A percentile compares a stretch with the other conserved stretches of the same genome.
phyloP scores from a whole-genome alignment of 2,113 vertebrate genomes.

The Psilopogon haemacephalus region DNA sequence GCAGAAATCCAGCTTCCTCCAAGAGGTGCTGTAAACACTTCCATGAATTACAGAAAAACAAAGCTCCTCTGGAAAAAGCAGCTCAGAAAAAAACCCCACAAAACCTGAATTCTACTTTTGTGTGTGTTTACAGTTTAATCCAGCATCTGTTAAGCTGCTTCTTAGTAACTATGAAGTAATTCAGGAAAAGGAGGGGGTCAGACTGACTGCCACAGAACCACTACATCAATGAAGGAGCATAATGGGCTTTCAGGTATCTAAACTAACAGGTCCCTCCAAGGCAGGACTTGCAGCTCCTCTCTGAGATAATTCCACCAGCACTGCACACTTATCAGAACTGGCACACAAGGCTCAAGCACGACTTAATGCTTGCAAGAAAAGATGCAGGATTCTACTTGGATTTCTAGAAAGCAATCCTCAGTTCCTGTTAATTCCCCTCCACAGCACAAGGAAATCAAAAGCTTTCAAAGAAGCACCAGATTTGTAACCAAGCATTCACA shows the following conservation, averaged over 20 bases:
- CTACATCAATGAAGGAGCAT: not conserved
- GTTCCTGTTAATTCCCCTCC: not conserved
- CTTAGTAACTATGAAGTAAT: not conserved
- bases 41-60: not conserved
- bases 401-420: not conserved
- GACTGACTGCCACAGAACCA: not conserved
- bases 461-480: not conserved
- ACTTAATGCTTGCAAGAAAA: not conserved
- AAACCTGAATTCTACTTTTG: not conserved
- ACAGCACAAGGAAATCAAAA: not conserved
- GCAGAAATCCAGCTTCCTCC: constrained; percentile 12
- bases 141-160: not conserved
- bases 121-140: not conserved
- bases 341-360: not conserved
- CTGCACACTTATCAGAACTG: not conserved
- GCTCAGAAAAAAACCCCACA: not conserved
- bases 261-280: constrained; percentile 17
- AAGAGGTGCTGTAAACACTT: not conserved
- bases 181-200: constrained; percentile 24
- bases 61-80: not conserved
- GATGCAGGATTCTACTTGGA: not conserved
- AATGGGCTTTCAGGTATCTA: constrained; percentile 21
- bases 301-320: not conserved
- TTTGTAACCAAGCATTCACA: not conserved
- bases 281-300: not conserved